phyloP scores from a whole-genome alignment of 2,888 invertebrate species.

The Drosophila kokeensis region DNA sequence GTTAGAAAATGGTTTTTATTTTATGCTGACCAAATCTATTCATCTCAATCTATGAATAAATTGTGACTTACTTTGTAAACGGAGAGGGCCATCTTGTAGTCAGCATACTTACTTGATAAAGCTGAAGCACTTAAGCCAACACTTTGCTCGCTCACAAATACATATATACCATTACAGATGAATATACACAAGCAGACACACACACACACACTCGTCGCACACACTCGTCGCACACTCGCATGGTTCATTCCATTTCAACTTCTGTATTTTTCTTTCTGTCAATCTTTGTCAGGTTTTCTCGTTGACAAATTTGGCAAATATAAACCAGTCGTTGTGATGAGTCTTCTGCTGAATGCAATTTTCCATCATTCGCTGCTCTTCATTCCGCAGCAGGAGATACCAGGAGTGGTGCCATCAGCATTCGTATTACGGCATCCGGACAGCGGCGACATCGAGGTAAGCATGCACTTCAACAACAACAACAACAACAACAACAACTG shows the following conservation, averaged over 20 bases:
- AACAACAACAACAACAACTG: neutral
- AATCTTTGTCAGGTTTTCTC: slow-evolving; percentile 88
- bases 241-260: slow-evolving; percentile 31
- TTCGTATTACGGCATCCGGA: slow-evolving; percentile 91
- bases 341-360: slow-evolving; percentile 90
- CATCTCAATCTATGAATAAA: slow-evolving; percentile 31
- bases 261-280: slow-evolving; percentile 10
- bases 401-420: slow-evolving; percentile 90
- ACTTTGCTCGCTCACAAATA: slow-evolving; percentile 23
- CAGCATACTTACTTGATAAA: slow-evolving; percentile 49
- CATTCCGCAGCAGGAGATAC: slow-evolving; percentile 92
- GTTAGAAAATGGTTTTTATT: slow-evolving; percentile 10
- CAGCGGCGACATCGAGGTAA: slow-evolving; percentile 89
- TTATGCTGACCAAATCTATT: slow-evolving; percentile 24
- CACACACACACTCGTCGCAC: neutral
- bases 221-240: neutral
- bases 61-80: slow-evolving; percentile 45
- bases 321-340: slow-evolving; percentile 92
- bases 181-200: neutral
- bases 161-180: slow-evolving; percentile 12
- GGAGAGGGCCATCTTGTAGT: slow-evolving; percentile 33
- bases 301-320: slow-evolving; percentile 95
- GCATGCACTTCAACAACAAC: slow-evolving; percentile 27
- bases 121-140: slow-evolving; percentile 46
- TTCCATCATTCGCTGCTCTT: slow-evolving; percentile 92